phyloP scores from a whole-genome alignment of 35 echinoderm and acorn worm genomes.

The Holothuria glaberrima region DNA sequence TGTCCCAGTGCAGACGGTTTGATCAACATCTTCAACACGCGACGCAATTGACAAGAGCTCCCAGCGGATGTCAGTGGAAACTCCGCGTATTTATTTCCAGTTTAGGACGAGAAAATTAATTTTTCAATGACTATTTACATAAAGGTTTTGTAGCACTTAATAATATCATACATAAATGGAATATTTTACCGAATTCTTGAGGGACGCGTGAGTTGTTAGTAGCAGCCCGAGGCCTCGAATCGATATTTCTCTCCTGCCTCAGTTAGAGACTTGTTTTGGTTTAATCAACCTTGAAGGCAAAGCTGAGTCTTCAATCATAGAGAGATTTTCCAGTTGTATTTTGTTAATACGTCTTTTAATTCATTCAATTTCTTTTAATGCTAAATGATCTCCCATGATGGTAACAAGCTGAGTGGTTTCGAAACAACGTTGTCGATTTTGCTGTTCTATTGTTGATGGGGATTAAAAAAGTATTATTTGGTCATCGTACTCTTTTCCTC shows the following conservation, averaged over 20 bases:
- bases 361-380: constrained; percentile 48
- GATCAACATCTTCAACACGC: constrained; percentile 26
- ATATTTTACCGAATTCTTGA: constrained; percentile 45
- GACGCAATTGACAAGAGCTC: constrained; percentile 34
- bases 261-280: constrained; percentile 23
- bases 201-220: constrained; percentile 39
- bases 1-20: constrained; percentile 17
- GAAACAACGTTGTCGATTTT: constrained; percentile 47
- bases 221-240: constrained; percentile 36
- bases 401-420: constrained; percentile 34
- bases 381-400: constrained; percentile 22
- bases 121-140: constrained; percentile 48
- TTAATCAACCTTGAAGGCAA: constrained; percentile 43
- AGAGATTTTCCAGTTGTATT: constrained; percentile 52
- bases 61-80: constrained; percentile 40
- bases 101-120: constrained; percentile 48
- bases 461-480: constrained; percentile 46
- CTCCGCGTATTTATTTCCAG: constrained; percentile 41
- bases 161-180: constrained; percentile 55
- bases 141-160: constrained; percentile 48
- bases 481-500: constrained; percentile 29
- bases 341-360: constrained; percentile 42
- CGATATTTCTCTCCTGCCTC: background rate
- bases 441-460: constrained; percentile 8
- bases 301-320: constrained; percentile 19